Conservation (phyloP, 2,797 vertebrate species). For the Sylvilagus floridanus region DNA sequence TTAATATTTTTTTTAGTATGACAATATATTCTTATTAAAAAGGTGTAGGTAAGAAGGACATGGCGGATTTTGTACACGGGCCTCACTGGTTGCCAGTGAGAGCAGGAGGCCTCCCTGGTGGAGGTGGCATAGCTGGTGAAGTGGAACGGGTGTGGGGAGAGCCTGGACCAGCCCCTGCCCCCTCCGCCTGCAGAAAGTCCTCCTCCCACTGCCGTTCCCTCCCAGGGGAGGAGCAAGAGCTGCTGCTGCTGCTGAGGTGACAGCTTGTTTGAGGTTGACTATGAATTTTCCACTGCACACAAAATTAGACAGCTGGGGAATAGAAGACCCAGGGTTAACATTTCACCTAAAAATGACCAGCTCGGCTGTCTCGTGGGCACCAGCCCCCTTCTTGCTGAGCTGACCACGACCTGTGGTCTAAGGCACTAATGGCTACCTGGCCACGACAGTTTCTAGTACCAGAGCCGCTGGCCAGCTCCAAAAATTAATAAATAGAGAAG, state of each 20-base stretch:
- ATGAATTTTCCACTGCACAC: constrained; percentile 16
- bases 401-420: neutral
- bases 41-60: constrained; percentile 88
- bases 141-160: neutral
- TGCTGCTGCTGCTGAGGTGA: neutral
- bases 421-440: constrained; percentile 63
- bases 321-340: constrained; percentile 5
- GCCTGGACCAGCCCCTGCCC: neutral
- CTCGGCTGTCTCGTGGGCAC: neutral
- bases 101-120: neutral
- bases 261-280: neutral
- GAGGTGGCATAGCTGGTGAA: neutral
- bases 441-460: neutral
- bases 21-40: constrained; percentile 90
- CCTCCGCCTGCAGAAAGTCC: neutral
- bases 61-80: constrained; percentile 88
- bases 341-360: neutral
- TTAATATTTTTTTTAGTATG: constrained; percentile 90
- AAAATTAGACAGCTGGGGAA: constrained; percentile 11
- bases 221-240: neutral
- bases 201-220: neutral
- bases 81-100: constrained; percentile 81
- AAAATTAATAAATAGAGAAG: constrained; percentile 81
- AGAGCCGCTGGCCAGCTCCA: constrained; percentile 61
- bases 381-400: constrained; percentile 35